These are phyloP conservation scores for Hybognathus amarus DNA, from an alignment of 2,797 vertebrate genomes.

Conservation along the genomic window DNA sequence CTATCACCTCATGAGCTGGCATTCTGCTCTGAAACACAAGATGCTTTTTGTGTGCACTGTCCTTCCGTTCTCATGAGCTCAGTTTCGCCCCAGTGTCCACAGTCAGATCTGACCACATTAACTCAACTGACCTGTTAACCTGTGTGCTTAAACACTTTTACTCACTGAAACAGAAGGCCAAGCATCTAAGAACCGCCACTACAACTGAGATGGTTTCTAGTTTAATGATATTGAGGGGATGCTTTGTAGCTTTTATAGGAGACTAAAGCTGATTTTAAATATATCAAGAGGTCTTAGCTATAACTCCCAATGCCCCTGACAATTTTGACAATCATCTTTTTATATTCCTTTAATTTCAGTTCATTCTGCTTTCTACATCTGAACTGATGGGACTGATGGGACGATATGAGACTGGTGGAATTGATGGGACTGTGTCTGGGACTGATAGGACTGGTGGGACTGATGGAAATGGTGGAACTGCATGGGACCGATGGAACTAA, in stretches of 20 bases:
- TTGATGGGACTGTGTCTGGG: too few relatives aligned
- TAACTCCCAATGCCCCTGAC: too few relatives aligned
- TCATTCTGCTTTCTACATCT: too few relatives aligned
- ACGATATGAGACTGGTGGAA: too few relatives aligned
- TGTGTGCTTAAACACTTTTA: not conserved
- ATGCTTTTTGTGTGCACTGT: not conserved
- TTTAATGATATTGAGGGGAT: not conserved
- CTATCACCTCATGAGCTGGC: constrained; percentile 49
- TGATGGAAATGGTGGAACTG: too few relatives aligned
- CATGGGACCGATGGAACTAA: too few relatives aligned
- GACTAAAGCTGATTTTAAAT: not conserved
- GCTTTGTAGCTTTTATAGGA: too few relatives aligned
- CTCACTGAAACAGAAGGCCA: not conserved
- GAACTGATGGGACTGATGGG: too few relatives aligned
- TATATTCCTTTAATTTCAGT: too few relatives aligned
- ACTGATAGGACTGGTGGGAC: too few relatives aligned
- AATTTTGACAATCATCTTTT: too few relatives aligned
- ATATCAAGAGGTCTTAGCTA: too few relatives aligned
- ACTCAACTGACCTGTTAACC: not conserved
- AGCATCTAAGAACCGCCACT: not conserved
- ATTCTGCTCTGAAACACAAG: constrained; percentile 26
- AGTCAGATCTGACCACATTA: not conserved
- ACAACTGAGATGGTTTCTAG: not conserved
- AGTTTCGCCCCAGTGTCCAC: not conserved
- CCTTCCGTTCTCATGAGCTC: constrained; percentile 11